Base-by-base conservation (phyloP, 64 coral and sea anemone genomes). In the Platygyra sinensis region DNA sequence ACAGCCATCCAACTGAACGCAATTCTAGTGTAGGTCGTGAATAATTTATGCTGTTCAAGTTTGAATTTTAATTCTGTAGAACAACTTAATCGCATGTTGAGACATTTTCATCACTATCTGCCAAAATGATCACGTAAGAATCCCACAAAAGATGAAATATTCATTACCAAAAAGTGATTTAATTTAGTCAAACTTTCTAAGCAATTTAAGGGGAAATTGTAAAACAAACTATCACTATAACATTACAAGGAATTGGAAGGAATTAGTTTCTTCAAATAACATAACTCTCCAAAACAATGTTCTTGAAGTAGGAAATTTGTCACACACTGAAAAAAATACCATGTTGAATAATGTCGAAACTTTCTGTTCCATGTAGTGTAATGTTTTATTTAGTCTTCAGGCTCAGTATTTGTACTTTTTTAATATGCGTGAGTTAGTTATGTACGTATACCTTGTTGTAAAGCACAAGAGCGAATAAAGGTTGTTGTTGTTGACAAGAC, bases 81-180 rank as follows among this genome's bases (percentile, higher is more conserved):
- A 71, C 22, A 85, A 71, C 13, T 50, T 55, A 55, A 79, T 85
- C 50, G 22, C 60, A 64, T 65, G 39, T 83, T 42, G 16, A 27
- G 63, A 85, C 22, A 72, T 67, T 51, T 85, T 85, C 50, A 67
- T 85, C 61, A 39, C 22, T 11, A 60, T 72, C 81, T 71, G 38
- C 62, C 63, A 85, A 85, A 51, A 22, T 50, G 62, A 85, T 85
- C 81, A 52, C 20, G 22, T 71, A 27, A 71, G n/a, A 69, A 85
- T 71, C 0, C 62, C 62, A 85, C 62, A 71, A 31, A n/a, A 52
- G 27, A 85, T 85, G 71, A 85, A 85, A 85, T 85, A 71, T 85
- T 71, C 64, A 85, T 85, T 32, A 72, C 18, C 12, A 36, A 67
- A 85, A 72, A 32, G 62, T 11, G 22, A 71, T 69, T 52, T 85